phyloP scores from a whole-genome alignment of 2,113 vertebrate species.

The Bolborhynchus lineola region DNA sequence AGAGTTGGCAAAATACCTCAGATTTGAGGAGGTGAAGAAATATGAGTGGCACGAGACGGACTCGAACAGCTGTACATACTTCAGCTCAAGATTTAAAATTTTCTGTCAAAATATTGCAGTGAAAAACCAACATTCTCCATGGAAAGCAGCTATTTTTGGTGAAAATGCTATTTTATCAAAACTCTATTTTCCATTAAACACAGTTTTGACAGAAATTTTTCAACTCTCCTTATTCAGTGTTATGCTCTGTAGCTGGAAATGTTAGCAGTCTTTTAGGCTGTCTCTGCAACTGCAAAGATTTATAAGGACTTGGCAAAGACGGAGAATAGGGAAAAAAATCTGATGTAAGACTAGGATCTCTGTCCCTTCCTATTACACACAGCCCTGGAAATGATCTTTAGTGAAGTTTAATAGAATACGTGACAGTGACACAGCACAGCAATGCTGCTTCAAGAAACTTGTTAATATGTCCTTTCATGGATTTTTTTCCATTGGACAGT shows the following conservation, averaged over 20 bases:
- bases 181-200: conserved; percentile 56
- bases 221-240: conserved; percentile 50
- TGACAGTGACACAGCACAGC: background rate
- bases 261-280: conserved; percentile 55
- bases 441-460: background rate
- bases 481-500: background rate
- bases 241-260: conserved; percentile 49
- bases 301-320: conserved; percentile 38
- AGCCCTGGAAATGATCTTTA: background rate
- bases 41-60: conserved; percentile 33
- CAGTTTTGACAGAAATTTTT: conserved; percentile 60
- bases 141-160: conserved; percentile 43
- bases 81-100: conserved; percentile 49
- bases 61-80: conserved; percentile 55
- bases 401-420: background rate
- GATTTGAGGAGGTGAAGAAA: conserved; percentile 48
- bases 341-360: background rate
- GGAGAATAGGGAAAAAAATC: background rate
- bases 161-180: conserved; percentile 61
- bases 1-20: conserved; percentile 31
- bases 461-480: background rate
- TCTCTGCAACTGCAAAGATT: conserved; percentile 58
- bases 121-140: conserved; percentile 18
- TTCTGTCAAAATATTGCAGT: conserved; percentile 62
- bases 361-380: background rate